These are phyloP conservation scores for Halotydeus destructor DNA, from an alignment of 1,140 invertebrate genomes.

Conservation along the genomic window DNA sequence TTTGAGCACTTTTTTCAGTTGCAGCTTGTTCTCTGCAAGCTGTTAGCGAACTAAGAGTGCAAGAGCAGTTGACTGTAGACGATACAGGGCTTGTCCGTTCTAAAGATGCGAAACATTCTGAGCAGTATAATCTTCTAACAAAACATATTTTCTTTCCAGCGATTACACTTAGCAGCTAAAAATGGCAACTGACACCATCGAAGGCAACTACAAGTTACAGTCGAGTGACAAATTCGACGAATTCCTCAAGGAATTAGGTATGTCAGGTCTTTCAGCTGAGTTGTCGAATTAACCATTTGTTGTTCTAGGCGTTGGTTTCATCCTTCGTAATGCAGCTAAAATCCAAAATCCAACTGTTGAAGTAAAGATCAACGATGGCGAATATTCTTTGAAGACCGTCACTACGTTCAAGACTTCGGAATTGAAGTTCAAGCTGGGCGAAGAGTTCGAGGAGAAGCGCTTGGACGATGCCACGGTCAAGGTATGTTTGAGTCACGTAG, in stretches of 20 bases:
- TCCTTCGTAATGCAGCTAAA: conserved; percentile 8
- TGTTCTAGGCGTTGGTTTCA: conserved; percentile 8
- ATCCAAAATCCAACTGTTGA: conserved; percentile 10
- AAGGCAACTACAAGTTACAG: neutral
- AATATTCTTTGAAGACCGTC: conserved; percentile 45
- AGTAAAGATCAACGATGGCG: conserved; percentile 1
- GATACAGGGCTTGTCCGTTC: too few relatives aligned
- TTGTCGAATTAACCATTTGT: neutral
- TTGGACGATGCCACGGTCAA: conserved; percentile 62
- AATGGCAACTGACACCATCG: neutral
- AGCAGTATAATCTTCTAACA: too few relatives aligned
- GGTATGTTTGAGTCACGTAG: conserved; percentile 1
- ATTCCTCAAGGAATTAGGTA: neutral
- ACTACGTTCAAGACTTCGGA: conserved; percentile 63
- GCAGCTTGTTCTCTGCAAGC: too few relatives aligned
- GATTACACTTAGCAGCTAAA: too few relatives aligned
- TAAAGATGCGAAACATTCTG: too few relatives aligned
- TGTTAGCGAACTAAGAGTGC: too few relatives aligned
- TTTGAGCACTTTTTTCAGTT: too few relatives aligned
- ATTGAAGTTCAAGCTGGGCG: conserved; percentile 51
- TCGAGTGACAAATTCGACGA: conserved; percentile 1
- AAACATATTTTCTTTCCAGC: too few relatives aligned
- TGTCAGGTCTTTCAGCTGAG: neutral
- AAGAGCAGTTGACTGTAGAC: too few relatives aligned
- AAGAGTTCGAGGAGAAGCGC: conserved; percentile 66